Conservation (phyloP, 1,140 invertebrate species). For the Achroia grisella region DNA sequence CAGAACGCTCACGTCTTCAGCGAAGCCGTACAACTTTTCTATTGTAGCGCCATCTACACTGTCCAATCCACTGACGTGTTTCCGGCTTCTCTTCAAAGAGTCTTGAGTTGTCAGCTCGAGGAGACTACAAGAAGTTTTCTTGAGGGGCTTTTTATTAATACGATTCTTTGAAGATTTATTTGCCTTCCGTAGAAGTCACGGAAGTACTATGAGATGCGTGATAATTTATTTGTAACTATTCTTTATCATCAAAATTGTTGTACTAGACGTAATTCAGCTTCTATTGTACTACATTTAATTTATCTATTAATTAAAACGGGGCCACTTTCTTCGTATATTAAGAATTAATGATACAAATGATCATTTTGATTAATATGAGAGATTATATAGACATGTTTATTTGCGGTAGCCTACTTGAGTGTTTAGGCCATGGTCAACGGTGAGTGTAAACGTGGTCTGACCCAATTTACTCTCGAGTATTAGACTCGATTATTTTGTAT, state of each 20-base stretch:
- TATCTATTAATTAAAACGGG: no score
- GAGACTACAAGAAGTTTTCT: conserved; percentile 57
- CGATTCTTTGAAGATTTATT: conserved; percentile 53
- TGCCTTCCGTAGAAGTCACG: conserved; percentile 12
- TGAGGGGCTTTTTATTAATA: conserved; percentile 62
- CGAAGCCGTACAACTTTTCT: conserved; percentile 44
- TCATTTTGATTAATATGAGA: no score
- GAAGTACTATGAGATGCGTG: neutral
- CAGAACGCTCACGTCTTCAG: conserved; percentile 33
- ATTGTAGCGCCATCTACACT: conserved; percentile 68
- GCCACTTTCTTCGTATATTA: no score
- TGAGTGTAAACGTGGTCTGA: conserved; percentile 9
- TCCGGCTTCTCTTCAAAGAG: conserved; percentile 67
- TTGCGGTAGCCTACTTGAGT: neutral
- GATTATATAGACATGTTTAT: no score
- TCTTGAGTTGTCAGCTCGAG: conserved; percentile 58
- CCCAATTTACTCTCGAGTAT: conserved; percentile 14
- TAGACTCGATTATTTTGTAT: no score
- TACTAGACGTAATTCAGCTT: no score
- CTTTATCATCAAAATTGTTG: no score
- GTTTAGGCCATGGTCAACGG: conserved; percentile 19
- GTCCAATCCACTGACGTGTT: conserved; percentile 60
- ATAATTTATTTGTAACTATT: no score
- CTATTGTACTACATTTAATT: no score
- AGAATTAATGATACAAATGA: no score